Percentiles rank a stretch among this genome's conserved stretches.
Evolutionary conservation across 2,797 vertebrate species (phyloP).

Genomic region (Benthosema pterotum): DNA sequence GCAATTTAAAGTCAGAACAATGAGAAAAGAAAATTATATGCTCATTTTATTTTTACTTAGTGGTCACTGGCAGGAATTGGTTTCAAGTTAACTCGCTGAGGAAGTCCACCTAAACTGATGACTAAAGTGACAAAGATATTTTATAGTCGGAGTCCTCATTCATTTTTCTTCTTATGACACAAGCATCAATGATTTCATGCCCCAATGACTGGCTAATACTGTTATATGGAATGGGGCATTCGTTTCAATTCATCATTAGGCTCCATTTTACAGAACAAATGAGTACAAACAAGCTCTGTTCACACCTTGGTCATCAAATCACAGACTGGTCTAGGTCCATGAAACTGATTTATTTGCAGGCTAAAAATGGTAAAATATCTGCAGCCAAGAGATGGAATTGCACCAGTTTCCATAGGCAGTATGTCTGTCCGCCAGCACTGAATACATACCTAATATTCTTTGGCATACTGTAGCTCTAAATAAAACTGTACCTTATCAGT

Average conservation of each 20-base stretch:
- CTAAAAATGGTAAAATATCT: constrained; percentile 11
- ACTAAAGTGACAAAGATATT: too few species aligned
- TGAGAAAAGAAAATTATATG: not conserved
- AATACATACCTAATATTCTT: constrained; percentile 2
- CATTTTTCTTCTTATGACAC: constrained; percentile 54
- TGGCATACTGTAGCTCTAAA: constrained; percentile 4
- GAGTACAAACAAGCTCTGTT: constrained; percentile 54
- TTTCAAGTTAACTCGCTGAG: too few species aligned
- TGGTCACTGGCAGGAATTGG: too few species aligned
- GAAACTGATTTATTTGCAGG: constrained; percentile 25
- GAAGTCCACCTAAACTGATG: too few species aligned
- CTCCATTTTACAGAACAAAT: constrained; percentile 64
- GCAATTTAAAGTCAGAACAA: too few species aligned
- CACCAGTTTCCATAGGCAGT: not conserved
- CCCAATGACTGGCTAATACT: constrained; percentile 56
- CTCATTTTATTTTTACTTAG: too few species aligned
- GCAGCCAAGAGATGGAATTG: not conserved
- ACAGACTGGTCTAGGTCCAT: constrained; percentile 36
- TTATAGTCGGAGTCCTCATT: constrained; percentile 24
- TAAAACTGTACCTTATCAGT: not conserved
- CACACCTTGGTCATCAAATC: constrained; percentile 48
- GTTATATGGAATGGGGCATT: constrained; percentile 57
- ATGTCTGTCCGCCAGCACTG: not conserved
- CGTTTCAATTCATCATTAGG: constrained; percentile 62
- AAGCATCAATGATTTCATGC: constrained; percentile 65